These are phyloP conservation scores for Alloscopus bannaensis DNA, from an alignment of 2,888 invertebrate genomes.

Conservation along the genomic window DNA sequence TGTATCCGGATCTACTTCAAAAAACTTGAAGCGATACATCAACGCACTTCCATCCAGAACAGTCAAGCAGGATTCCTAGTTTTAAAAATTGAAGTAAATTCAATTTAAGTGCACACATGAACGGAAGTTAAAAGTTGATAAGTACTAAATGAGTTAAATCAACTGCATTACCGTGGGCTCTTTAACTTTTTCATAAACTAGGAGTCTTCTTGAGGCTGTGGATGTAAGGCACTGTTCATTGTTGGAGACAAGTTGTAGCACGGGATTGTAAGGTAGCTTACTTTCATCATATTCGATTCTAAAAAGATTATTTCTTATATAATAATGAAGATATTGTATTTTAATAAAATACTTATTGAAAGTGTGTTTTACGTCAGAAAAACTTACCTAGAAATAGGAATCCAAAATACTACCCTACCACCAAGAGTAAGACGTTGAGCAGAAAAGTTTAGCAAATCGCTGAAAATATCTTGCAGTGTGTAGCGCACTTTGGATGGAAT, in stretches of 20 bases:
- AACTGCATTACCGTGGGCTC: constrained; percentile 76
- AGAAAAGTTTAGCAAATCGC: constrained; percentile 90
- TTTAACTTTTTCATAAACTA: constrained; percentile 88
- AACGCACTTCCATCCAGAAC: constrained; percentile 66
- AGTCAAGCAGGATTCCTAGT: constrained; percentile 36
- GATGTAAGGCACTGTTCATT: constrained; percentile 92
- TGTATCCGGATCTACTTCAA: constrained; percentile 47
- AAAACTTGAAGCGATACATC: constrained; percentile 69
- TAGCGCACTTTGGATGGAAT: constrained; percentile 92
- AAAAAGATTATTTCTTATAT: constrained; percentile 1
- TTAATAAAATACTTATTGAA: constrained; percentile 31
- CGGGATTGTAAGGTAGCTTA: constrained; percentile 87
- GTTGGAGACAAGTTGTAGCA: constrained; percentile 86
- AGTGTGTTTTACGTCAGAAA: constrained; percentile 74
- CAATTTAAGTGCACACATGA: too few species aligned
- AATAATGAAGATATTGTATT: neutral
- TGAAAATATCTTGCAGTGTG: constrained; percentile 86
- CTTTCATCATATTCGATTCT: constrained; percentile 85
- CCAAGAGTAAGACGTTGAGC: constrained; percentile 84
- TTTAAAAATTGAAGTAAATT: constrained; percentile 6
- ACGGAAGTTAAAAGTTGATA: neutral
- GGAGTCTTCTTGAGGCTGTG: constrained; percentile 86
- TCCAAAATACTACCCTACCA: constrained; percentile 95
- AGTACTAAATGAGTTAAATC: neutral
- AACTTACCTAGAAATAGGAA: constrained; percentile 92